A percentile compares a stretch with the other conserved stretches of the same genome.
These are phyloP conservation scores for Brachyptera risi DNA, from an alignment of 2,888 invertebrate genomes.

Conservation along the genomic window DNA sequence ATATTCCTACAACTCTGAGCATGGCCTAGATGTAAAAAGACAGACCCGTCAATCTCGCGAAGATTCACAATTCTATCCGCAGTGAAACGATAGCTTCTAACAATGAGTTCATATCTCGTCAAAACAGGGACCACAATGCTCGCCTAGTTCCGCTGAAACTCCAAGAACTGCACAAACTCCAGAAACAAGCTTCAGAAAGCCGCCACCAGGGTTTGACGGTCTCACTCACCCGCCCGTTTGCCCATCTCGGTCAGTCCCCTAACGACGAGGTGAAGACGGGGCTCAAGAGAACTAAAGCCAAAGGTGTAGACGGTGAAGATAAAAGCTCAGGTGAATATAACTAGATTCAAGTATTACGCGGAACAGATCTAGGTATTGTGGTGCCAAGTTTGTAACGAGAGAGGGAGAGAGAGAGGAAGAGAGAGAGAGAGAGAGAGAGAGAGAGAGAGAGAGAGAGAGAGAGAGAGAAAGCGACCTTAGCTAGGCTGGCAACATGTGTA, in stretches of 20 bases:
- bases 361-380: background rate
- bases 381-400: too few relatives aligned
- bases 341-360: background rate
- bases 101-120: background rate
- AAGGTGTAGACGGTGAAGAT: slow-evolving; percentile 32
- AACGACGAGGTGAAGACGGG: background rate
- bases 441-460: too few relatives aligned
- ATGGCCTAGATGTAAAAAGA: too few relatives aligned
- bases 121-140: slow-evolving; percentile 74
- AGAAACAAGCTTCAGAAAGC: slow-evolving; percentile 51
- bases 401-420: too few relatives aligned
- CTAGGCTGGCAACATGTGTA: too few relatives aligned
- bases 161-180: slow-evolving; percentile 71
- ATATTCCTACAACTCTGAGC: too few relatives aligned
- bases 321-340: background rate
- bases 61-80: too few relatives aligned
- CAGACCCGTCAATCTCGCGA: too few relatives aligned
- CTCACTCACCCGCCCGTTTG: slow-evolving; percentile 51
- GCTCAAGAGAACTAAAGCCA: slow-evolving; percentile 38
- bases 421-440: too few relatives aligned
- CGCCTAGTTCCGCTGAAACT: slow-evolving; percentile 85
- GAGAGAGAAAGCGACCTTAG: too few relatives aligned
- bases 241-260: slow-evolving; percentile 46
- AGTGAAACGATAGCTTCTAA: background rate
- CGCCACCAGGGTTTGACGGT: slow-evolving; percentile 36